Evolutionary conservation across 2,888 invertebrate species (phyloP), one percentile per base, ranked within the genome.

Genomic region (Eupsilia transversa): DNA sequence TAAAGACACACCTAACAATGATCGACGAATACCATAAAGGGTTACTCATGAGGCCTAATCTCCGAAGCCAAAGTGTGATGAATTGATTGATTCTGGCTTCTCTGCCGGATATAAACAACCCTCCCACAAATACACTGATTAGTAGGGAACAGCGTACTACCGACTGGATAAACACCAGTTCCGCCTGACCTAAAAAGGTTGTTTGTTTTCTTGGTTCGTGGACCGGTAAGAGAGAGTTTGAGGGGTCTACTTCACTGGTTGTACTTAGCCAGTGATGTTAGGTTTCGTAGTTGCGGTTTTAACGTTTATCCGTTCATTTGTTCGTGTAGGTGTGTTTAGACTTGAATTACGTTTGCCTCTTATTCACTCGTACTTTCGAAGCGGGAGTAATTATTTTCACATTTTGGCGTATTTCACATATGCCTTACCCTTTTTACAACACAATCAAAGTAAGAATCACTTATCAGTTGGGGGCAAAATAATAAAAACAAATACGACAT

Each of bases 71-170:
- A 73, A 77, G 84, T 73, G 80, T 80, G 86, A 86, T 87, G 85
- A 87, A 89, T 88, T 88, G 89, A 92, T 90, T 88, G 89, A 90
- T 91, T 89, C 87, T 78, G 77, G 87, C 84, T 85, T 82, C 78
- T 71, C 74, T 83, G 33, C 76, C 80, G 85, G 83, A 86, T 87
- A 86, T 87, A 81, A 87, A 87, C 86, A 79, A 87, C 87, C 86
- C 88, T 85, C 85, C 89, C 89, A 80, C 89, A 90, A 92, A 90
- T 90, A 89, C 90, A 86, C 88, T 91, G 90, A 92, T 92, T 91
- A 91, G 89, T 87, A 86, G 79, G 80, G 66, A 88, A 88, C 84
- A 86, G 82, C 85, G 82, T 80, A 84, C 82, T 86, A 80, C 80
- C 80, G 84, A 84, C 85, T 77, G 68, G 80, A 81, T 78, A 79